These are phyloP conservation scores for Leptinotarsa peninsularis DNA, from an alignment of 2,888 invertebrate genomes.

Conservation along the genomic window DNA sequence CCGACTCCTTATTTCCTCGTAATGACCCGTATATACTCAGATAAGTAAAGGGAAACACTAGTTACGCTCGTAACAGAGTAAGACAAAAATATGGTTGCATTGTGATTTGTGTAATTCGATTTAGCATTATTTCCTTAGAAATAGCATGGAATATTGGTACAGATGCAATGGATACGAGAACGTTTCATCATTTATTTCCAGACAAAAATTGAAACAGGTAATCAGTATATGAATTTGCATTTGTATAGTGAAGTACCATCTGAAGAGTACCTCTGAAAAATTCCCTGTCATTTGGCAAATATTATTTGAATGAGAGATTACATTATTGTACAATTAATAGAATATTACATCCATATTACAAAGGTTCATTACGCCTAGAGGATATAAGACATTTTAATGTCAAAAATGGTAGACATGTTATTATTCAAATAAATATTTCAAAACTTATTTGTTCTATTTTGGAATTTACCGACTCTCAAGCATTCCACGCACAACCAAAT, in stretches of 20 bases:
- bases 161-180: not conserved
- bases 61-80: conserved; percentile 1
- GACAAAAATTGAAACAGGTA: not conserved
- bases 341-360: no score
- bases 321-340: no score
- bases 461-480: no score
- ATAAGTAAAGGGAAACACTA: conserved; percentile 34
- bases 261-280: not conserved
- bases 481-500: no score
- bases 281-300: not conserved
- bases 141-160: not conserved
- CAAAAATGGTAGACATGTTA: no score
- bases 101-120: conserved; percentile 14
- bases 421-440: no score
- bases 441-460: no score
- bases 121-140: not conserved
- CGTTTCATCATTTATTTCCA: not conserved
- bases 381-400: no score
- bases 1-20: conserved; percentile 31
- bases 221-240: not conserved
- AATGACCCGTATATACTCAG: conserved; percentile 36
- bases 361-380: no score
- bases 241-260: not conserved
- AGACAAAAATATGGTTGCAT: conserved; percentile 10
- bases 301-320: no score